Conservation (phyloP, 1,140 invertebrate genomes). For the Nixonia krombeini region DNA sequence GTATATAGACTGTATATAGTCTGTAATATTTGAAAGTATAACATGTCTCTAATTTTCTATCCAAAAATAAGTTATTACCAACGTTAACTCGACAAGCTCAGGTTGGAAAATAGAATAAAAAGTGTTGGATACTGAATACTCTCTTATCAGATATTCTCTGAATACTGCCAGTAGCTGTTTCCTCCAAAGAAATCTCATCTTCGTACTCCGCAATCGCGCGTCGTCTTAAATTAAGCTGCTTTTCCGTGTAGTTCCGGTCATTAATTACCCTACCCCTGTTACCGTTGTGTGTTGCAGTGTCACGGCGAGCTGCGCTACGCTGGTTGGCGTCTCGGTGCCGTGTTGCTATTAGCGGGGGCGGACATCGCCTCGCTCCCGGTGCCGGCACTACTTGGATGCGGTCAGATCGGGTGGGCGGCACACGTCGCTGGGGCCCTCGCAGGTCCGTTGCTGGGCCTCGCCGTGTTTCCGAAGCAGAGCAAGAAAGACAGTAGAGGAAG, state of each 20-base stretch:
- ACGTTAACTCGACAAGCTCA: too few species aligned
- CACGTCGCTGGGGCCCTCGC: slow-evolving; percentile 85
- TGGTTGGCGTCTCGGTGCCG: slow-evolving; percentile 72
- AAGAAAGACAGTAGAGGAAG: slow-evolving; percentile 64
- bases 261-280: neutral
- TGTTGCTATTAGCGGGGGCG: slow-evolving; percentile 75
- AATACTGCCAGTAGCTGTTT: neutral
- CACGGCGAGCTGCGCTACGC: slow-evolving; percentile 75
- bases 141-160: too few species aligned
- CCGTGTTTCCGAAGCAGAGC: slow-evolving; percentile 76
- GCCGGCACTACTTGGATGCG: slow-evolving; percentile 61
- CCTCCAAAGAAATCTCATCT: slow-evolving; percentile 18
- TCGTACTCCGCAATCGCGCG: slow-evolving; percentile 32
- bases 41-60: too few species aligned
- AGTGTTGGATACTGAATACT: too few species aligned
- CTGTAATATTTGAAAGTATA: too few species aligned
- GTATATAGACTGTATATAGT: too few species aligned
- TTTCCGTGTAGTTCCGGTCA: slow-evolving; percentile 11
- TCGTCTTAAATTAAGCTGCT: slow-evolving; percentile 43
- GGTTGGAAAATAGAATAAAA: too few species aligned
- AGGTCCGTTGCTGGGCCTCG: slow-evolving; percentile 84
- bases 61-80: too few species aligned
- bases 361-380: slow-evolving; percentile 72
- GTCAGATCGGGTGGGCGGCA: slow-evolving; percentile 82
- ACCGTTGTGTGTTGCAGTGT: slow-evolving; percentile 72